These are phyloP conservation scores for Antheraea assamensis DNA, from an alignment of 2,888 invertebrate species.

Conservation along the genomic window DNA sequence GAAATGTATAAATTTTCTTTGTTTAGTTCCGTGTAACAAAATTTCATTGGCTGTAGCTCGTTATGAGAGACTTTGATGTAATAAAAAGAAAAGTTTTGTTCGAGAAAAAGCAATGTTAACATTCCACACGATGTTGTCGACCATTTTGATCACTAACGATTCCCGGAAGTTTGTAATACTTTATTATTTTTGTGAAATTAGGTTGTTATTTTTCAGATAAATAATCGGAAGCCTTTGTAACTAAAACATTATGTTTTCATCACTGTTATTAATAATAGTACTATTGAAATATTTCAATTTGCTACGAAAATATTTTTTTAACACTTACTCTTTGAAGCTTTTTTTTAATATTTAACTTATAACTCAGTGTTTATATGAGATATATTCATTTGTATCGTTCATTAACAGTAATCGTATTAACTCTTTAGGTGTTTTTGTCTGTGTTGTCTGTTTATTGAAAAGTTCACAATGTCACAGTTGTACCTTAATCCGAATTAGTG, in stretches of 20 bases:
- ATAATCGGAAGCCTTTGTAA: slow-evolving; percentile 49
- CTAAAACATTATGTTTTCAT: slow-evolving; percentile 48
- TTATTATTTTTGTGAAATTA: slow-evolving; percentile 62
- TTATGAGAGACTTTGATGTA: slow-evolving; percentile 65
- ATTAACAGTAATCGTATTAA: background rate
- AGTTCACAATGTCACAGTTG: background rate
- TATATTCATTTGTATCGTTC: background rate
- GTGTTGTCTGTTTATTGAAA: background rate
- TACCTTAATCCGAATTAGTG: background rate
- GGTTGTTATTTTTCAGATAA: slow-evolving; percentile 58
- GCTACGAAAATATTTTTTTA: background rate
- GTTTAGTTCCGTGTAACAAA: slow-evolving; percentile 43
- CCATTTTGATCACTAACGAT: slow-evolving; percentile 71
- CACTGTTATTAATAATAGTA: slow-evolving; percentile 34
- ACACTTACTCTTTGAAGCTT: background rate
- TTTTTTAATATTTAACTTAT: background rate
- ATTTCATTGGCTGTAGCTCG: slow-evolving; percentile 50
- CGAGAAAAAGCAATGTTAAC: slow-evolving; percentile 61
- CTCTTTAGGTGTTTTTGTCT: background rate
- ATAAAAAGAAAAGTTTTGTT: slow-evolving; percentile 58
- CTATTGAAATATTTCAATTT: slow-evolving; percentile 13
- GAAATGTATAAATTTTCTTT: slow-evolving; percentile 44
- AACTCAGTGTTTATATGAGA: background rate
- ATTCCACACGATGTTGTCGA: slow-evolving; percentile 61
- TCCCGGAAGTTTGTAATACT: slow-evolving; percentile 71